Evolutionary conservation across 1,140 invertebrate genomes (phyloP), one percentile per base, ranked within the genome.

Genomic region (Riptortus pedestris): DNA sequence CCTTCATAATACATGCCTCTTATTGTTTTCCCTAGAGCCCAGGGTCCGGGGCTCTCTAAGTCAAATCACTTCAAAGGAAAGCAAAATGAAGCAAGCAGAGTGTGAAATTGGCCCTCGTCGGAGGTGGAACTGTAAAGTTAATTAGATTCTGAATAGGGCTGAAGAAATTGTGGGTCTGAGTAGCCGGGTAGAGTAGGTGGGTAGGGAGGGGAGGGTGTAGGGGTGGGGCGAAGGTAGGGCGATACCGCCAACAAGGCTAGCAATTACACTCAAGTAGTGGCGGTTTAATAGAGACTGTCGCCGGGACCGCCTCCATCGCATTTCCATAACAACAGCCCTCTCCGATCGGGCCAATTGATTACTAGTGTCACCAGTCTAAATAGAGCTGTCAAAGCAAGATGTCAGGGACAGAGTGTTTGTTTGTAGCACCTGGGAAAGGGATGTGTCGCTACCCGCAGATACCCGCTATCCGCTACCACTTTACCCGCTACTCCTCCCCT

Each of bases 381-480:
- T 61, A 43, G 60, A 61, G 11, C 60, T 61, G 60, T 61, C 60
- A 61, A 61, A 61, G 31, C 60, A 47, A 61, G 60, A 47, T 22
- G 60, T 22, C 45, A 47, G 3, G 24, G 31, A 16, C 58, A 22
- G 58, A n/a, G 26, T 60, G 58, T 29, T 29, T 60, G 26, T 60
- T 31, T 60, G 58, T 60, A 31, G 58, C 58, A n/a, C 45, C 45
- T 20, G 3, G 45, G n/a, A n/a, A n/a, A n/a, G n/a, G n/a, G n/a
- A n/a, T n/a, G n/a, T n/a, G n/a, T n/a, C n/a, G n/a, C n/a, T n/a
- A n/a, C n/a, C n/a, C n/a, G n/a, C n/a, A n/a, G n/a, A n/a, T n/a
- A n/a, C n/a, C n/a, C n/a, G n/a, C n/a, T n/a, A n/a, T n/a, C n/a
- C n/a, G n/a, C n/a, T n/a, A n/a, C n/a, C n/a, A n/a, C n/a, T n/a